A percentile compares a stretch with the other conserved stretches of the same genome.
These are phyloP conservation scores for Pseudococcus longispinus DNA, from an alignment of 2,888 invertebrate genomes.

Conservation along the genomic window DNA sequence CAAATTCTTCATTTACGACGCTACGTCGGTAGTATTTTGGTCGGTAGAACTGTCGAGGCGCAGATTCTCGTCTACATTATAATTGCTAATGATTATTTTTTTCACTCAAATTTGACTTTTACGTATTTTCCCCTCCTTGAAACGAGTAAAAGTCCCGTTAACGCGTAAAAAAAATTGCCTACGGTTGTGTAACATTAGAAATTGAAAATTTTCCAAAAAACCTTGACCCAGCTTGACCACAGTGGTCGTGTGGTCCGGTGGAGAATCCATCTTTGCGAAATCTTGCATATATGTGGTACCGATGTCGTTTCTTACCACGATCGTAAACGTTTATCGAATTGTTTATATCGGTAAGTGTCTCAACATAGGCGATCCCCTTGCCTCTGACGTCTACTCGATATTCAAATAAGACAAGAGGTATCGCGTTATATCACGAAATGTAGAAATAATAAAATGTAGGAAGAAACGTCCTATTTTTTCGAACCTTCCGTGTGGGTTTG, in stretches of 20 bases:
- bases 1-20: conserved; percentile 4
- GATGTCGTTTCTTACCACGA: background rate
- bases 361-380: background rate
- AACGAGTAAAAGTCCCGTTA: background rate
- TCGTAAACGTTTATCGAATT: conserved; percentile 9
- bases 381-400: background rate
- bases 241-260: background rate
- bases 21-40: background rate
- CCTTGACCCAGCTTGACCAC: background rate
- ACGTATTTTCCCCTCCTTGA: too few relatives aligned
- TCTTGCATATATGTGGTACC: background rate
- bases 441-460: conserved; percentile 49
- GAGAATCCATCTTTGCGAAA: conserved; percentile 7
- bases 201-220: background rate
- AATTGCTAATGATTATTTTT: background rate
- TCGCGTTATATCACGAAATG: conserved; percentile 37
- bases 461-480: conserved; percentile 44
- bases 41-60: background rate
- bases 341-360: background rate
- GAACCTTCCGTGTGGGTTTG: conserved; percentile 37
- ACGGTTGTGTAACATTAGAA: background rate
- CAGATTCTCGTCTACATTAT: background rate
- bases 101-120: too few relatives aligned
- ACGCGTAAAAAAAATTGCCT: background rate
- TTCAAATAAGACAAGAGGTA: background rate